These are phyloP conservation scores for Stegastes partitus DNA, from an alignment of 2,113 vertebrate species.

Conservation along the genomic window DNA sequence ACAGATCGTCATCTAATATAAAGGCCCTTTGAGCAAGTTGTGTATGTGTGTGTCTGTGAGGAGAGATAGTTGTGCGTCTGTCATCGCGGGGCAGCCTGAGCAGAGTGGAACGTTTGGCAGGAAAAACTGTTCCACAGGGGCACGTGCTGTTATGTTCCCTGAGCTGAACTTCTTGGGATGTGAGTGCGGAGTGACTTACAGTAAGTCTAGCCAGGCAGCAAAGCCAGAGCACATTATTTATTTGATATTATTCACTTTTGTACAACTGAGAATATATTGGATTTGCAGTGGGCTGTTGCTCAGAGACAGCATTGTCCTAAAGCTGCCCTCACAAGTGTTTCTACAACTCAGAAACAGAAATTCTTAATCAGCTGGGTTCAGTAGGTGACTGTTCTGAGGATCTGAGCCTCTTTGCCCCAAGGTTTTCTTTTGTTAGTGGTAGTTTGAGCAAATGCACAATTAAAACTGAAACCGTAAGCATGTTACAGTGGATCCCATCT, in stretches of 20 bases:
- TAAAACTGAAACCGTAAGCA: no score
- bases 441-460: no score
- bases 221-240: background rate
- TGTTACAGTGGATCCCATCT: no score
- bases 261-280: background rate
- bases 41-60: background rate
- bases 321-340: no score
- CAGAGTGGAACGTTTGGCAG: conserved; percentile 23
- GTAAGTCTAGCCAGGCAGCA: conserved; percentile 3
- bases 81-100: conserved; percentile 10
- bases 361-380: background rate
- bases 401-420: conserved; percentile 9
- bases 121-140: conserved; percentile 2
- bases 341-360: no score
- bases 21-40: conserved; percentile 3
- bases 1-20: background rate
- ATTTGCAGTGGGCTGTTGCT: background rate
- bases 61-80: background rate
- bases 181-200: conserved; percentile 10
- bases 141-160: conserved; percentile 25
- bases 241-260: background rate
- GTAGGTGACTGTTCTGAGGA: background rate
- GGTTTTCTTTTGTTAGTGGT: background rate
- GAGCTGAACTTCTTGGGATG: conserved; percentile 8
- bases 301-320: background rate